phyloP scores from a whole-genome alignment of 1,140 invertebrate genomes.

The Panagrolaimus sp. region DNA sequence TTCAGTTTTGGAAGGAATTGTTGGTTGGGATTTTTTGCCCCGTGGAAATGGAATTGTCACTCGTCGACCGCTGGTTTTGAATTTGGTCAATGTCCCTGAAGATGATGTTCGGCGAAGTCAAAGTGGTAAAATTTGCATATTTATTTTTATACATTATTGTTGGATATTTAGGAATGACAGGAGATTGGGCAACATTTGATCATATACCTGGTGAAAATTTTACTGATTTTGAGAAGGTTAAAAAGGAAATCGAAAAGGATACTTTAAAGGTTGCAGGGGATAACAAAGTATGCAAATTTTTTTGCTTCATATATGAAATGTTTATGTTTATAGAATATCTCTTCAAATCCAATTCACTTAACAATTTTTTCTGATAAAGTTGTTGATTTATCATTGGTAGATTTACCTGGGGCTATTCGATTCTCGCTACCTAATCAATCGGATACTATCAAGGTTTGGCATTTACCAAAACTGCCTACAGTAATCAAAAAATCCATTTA shows the following conservation, averaged over 20 bases:
- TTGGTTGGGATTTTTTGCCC: slow-evolving; percentile 5
- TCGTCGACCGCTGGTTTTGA: neutral
- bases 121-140: neutral
- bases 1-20: slow-evolving; percentile 5
- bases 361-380: neutral
- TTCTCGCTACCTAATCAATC: neutral
- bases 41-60: slow-evolving; percentile 12
- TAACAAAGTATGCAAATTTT: neutral
- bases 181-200: neutral
- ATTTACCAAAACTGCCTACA: neutral
- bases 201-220: neutral
- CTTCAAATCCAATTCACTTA: neutral
- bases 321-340: no score
- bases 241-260: neutral
- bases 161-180: no score
- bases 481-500: neutral
- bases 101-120: neutral
- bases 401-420: neutral
- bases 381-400: neutral
- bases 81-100: neutral
- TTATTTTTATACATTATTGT: neutral
- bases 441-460: neutral
- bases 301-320: no score
- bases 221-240: neutral
- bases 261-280: neutral